Evolutionary conservation across 2,113 vertebrate genomes (phyloP).

Genomic region (Piprites chloris): DNA sequence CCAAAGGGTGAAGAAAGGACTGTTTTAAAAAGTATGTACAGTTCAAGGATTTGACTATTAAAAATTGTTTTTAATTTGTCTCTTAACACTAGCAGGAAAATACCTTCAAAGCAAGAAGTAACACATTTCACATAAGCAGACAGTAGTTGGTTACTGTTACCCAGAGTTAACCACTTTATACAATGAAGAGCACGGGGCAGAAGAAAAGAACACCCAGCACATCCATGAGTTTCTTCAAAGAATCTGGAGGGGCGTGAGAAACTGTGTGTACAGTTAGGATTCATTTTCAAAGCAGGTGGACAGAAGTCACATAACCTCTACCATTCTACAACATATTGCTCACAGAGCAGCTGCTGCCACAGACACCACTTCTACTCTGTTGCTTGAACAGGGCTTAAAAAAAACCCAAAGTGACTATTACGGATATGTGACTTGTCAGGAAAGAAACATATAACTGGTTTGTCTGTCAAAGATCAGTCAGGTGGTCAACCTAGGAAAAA

Average conservation of each 20-base stretch:
- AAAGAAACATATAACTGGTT: neutral
- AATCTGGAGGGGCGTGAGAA: neutral
- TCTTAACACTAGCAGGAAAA: neutral
- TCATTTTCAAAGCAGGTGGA: neutral
- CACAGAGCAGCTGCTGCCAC: neutral
- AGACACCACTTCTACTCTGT: neutral
- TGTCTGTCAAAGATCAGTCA: neutral
- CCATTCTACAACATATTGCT: neutral
- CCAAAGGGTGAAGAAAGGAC: neutral
- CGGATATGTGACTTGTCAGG: neutral
- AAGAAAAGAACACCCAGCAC: neutral
- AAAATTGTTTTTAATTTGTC: neutral
- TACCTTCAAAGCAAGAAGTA: neutral
- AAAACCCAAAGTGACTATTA: neutral
- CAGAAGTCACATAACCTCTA: neutral
- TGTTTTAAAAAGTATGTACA: neutral
- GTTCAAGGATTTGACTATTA: neutral
- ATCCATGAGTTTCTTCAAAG: neutral
- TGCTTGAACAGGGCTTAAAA: neutral
- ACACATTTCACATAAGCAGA: neutral
- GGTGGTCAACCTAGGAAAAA: neutral
- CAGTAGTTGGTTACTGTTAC: neutral
- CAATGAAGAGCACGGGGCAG: neutral
- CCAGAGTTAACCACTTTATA: neutral
- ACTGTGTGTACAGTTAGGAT: neutral